Base-by-base conservation (phyloP, 2,888 invertebrate genomes). In the Ctenicera cuprea region DNA sequence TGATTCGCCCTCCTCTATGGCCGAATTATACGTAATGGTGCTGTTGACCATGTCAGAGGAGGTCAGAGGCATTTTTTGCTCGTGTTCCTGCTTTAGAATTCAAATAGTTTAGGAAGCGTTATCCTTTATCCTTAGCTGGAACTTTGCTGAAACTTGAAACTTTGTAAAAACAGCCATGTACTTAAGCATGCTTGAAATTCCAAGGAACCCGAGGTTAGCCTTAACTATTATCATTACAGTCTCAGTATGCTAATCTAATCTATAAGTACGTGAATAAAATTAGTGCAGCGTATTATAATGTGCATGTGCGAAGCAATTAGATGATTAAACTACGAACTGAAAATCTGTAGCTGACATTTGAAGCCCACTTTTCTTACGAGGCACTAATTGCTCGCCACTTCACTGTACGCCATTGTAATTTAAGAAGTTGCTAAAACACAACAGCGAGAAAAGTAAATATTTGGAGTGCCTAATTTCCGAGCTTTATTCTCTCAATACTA, bases 131-230 rank as follows among this genome's bases (percentile, higher is more conserved):
- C 57, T 57, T 57, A 57, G 33, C 57, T 57, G 14, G 18, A 59
- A 59, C 59, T 59, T 54, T 30, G 26, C 30, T 37, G 37, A 59
- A 59, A 59, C 38, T 59, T 37, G 37, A 59, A 59, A 59, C 38
- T 59, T 59, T 59, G 9, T 59, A 59, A 59, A 57, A 59, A 59
- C 20, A 37, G 8, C 18, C 20, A 18, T 20, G 38, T 38, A 37
- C 59, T n/a, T 37, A 59, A 59, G 18, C 59, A 59, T 59, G 59
- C 20, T 59, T 38, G 59, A 59, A 59, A 59, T 59, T 59, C 59
- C 59, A 59, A 59, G 59, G 38, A 59, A 37, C 16, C 37, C 18
- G 11, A 59, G 59, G 18, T 18, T 18, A 5, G 38, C 38, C 59
- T 38, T 18, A 37, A 57, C 57, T 57, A 57, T 30, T 57, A 33